Evolutionary conservation across 2,888 invertebrate species (phyloP), one percentile per base, ranked within the genome.

Genomic region (Falcaria lacertinaria): DNA sequence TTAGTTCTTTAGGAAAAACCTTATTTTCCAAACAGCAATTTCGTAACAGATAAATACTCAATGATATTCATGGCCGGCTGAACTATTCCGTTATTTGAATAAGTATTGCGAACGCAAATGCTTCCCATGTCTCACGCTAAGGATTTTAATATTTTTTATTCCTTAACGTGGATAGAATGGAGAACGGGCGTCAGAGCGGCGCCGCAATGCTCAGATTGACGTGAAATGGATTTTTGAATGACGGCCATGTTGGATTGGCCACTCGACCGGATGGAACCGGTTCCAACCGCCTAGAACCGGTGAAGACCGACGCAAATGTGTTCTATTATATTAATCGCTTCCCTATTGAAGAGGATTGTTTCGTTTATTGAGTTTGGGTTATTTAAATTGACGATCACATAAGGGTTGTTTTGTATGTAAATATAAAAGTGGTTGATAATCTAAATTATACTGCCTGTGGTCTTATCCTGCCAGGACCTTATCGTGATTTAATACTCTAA

Each of bases 151-250:
- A 33, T 33, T 44, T 48, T 48, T 49, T 44, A 45, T 40, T 40
- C 44, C 28, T 11, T 28, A 28, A 47, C 39, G 13, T 15, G 33
- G 35, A 39, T 22, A 34, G 33, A 38, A 44, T 39, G 42, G 44
- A 47, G 47, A 54, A 54, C 45, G 48, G 41, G 40, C 39, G 28
- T 28, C 28, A 33, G 15, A 43, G 43, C 35, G 35, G 35, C 44
- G 39, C 34, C 55, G 57, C 22, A 80, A 78, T 80, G 83, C 69
- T 70, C 76, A 82, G 78, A 86, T 83, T 83, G 83, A 86, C 85
- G 85, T 80, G 80, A 81, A 86, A 86, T 86, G 67, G 82, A 74
- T 80, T 82, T 80, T 80, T 77, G 77, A 81, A 78, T 67, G 63
- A 48, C 57, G 44, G 71, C 73, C 74, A 70, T 74, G 64, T 79